A percentile compares a stretch with the other conserved stretches of the same genome.
Conservation (phyloP, 37 sponge, comb jelly and placozoan genomes). For the Oscarella lobularis region DNA sequence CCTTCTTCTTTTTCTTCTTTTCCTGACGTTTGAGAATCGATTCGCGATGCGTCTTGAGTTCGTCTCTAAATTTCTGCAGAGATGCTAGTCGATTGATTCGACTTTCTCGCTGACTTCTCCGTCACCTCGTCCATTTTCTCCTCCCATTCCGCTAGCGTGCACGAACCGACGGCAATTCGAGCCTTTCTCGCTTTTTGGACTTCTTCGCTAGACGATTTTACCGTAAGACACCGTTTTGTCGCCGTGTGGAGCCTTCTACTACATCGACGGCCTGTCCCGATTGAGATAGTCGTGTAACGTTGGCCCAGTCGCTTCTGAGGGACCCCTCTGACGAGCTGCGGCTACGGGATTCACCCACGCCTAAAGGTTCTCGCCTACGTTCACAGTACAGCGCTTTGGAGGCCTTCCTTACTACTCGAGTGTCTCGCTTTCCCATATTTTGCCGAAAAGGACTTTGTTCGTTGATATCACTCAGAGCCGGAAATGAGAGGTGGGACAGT, state of each 20-base stretch:
- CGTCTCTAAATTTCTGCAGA: neutral
- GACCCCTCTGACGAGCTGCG: neutral
- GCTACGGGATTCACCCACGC: slow-evolving; percentile 1
- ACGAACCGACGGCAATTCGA: too few relatives aligned
- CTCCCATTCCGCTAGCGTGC: neutral
- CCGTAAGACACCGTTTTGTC: too few relatives aligned
- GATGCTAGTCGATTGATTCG: neutral
- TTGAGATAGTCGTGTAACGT: neutral
- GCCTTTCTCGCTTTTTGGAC: too few relatives aligned
- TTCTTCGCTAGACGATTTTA: neutral
- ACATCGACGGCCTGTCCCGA: neutral
- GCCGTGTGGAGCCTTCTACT: too few relatives aligned
- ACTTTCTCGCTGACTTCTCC: neutral
- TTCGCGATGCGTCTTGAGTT: neutral
- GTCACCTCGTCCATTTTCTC: neutral
- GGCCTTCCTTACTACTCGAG: neutral
- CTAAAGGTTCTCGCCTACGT: neutral
- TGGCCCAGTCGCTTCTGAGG: neutral
- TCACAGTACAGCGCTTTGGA: neutral
- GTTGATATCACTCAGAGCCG: too few relatives aligned
- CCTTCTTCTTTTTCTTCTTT: neutral
- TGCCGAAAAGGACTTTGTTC: too few relatives aligned
- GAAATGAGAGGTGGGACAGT: too few relatives aligned
- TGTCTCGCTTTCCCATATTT: slow-evolving; percentile 1
- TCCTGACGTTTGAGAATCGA: neutral